These are phyloP conservation scores for Syngnathus typhle DNA, from an alignment of 2,113 vertebrate species.

Conservation along the genomic window DNA sequence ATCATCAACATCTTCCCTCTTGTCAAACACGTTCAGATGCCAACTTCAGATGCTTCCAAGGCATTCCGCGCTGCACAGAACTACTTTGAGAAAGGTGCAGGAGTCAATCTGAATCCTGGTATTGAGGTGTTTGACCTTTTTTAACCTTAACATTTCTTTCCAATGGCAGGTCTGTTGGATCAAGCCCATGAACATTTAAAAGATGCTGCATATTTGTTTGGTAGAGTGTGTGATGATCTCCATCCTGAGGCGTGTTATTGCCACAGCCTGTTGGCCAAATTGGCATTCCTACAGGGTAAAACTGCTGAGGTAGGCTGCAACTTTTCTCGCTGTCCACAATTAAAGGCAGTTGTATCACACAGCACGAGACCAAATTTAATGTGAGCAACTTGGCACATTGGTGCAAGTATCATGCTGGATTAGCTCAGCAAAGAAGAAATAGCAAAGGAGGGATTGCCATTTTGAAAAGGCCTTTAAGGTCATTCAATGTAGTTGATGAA, in stretches of 20 bases:
- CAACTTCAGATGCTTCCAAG: conserved; percentile 61
- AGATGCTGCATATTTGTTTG: conserved; percentile 71
- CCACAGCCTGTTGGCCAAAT: conserved; percentile 68
- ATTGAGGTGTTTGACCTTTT: background rate
- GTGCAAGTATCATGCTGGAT: no score
- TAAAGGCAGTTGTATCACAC: no score
- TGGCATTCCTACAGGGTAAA: conserved; percentile 69
- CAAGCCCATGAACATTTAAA: conserved; percentile 70
- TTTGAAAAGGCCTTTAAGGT: no score
- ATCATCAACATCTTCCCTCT: conserved; percentile 75
- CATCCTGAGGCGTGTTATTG: conserved; percentile 72
- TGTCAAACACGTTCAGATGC: conserved; percentile 71
- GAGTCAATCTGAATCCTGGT: background rate
- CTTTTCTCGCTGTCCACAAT: background rate
- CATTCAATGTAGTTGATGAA: no score
- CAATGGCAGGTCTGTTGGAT: conserved; percentile 67
- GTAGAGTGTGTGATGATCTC: conserved; percentile 71
- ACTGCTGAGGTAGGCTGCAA: conserved; percentile 55
- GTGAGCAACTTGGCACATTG: no score
- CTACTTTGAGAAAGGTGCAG: conserved; percentile 70
- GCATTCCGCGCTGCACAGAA: conserved; percentile 56
- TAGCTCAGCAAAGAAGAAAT: no score
- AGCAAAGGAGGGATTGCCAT: no score
- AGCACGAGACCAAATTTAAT: no score
- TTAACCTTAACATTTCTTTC: background rate